phyloP scores from a whole-genome alignment of 2,797 vertebrate genomes.

The Salarias fasciatus region DNA sequence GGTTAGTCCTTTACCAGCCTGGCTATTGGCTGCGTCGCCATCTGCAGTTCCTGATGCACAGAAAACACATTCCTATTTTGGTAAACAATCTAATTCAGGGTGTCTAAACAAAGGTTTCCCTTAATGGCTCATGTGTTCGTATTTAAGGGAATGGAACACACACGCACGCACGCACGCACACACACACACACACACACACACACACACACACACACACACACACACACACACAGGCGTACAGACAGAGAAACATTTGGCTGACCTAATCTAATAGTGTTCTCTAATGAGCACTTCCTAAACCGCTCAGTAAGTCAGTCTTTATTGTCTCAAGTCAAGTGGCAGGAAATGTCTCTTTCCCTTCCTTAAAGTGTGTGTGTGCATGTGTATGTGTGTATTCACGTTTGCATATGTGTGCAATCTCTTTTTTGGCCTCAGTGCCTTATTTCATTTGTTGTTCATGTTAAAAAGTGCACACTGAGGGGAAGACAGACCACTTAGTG shows the following conservation, averaged over 20 bases:
- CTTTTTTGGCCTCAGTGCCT: too few species aligned
- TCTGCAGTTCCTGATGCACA: too few species aligned
- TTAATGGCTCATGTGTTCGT: conserved; percentile 28
- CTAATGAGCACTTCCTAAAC: conserved; percentile 56
- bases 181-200: conserved; percentile 11
- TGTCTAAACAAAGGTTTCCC: conserved; percentile 45
- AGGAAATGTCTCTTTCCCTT: conserved; percentile 27
- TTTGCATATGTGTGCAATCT: background rate
- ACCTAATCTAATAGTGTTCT: conserved; percentile 64
- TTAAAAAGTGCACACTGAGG: too few species aligned
- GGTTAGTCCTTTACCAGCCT: background rate
- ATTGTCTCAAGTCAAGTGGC: conserved; percentile 37
- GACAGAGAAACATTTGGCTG: conserved; percentile 38
- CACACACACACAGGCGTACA: conserved; percentile 8
- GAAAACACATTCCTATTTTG: conserved; percentile 37
- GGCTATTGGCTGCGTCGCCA: background rate
- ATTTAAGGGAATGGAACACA: conserved; percentile 31
- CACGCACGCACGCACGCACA: conserved; percentile 17
- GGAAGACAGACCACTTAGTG: too few species aligned
- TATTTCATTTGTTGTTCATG: too few species aligned
- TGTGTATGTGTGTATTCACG: conserved; percentile 9
- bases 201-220: conserved; percentile 15
- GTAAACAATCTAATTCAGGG: conserved; percentile 32
- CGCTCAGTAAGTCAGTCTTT: conserved; percentile 53
- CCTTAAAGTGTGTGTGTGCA: background rate